Percentiles rank a stretch among this genome's conserved stretches.
Conservation (phyloP, 1,140 invertebrate species). For the Saxidomus purpurata region DNA sequence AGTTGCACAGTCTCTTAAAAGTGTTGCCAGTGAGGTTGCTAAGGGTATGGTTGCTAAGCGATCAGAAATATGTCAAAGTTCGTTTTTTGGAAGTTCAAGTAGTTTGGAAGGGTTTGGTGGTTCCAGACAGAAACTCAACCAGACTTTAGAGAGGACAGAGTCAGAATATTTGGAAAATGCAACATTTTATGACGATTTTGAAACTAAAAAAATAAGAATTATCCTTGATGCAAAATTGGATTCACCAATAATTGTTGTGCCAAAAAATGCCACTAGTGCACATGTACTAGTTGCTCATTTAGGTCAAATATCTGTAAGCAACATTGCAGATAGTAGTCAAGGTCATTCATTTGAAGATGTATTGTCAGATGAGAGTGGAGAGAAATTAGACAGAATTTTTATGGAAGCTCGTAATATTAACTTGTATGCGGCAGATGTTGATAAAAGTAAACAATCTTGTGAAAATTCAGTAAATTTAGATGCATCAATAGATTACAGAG, state of each 20-base stretch:
- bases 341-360: constrained; percentile 53
- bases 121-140: constrained; percentile 40
- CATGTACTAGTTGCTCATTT: constrained; percentile 97
- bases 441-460: constrained; percentile 76
- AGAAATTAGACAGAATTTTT: constrained; percentile 71
- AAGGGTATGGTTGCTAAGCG: constrained; percentile 91
- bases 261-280: constrained; percentile 91
- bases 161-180: constrained; percentile 52
- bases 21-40: constrained; percentile 97
- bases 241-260: constrained; percentile 96
- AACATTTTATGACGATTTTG: constrained; percentile 4
- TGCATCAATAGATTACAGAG: constrained; percentile 26
- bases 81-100: constrained; percentile 60
- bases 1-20: constrained; percentile 93
- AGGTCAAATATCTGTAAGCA: constrained; percentile 93
- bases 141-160: constrained; percentile 59
- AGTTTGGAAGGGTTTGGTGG: constrained; percentile 61
- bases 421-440: constrained; percentile 92
- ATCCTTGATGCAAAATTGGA: constrained; percentile 92
- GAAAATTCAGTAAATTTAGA: constrained; percentile 26
- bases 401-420: constrained; percentile 95
- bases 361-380: constrained; percentile 5
- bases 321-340: constrained; percentile 68
- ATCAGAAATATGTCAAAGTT: constrained; percentile 35
- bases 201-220: constrained; percentile 70